Conservation (phyloP, 2,113 vertebrate genomes). For the Uria aalge region DNA sequence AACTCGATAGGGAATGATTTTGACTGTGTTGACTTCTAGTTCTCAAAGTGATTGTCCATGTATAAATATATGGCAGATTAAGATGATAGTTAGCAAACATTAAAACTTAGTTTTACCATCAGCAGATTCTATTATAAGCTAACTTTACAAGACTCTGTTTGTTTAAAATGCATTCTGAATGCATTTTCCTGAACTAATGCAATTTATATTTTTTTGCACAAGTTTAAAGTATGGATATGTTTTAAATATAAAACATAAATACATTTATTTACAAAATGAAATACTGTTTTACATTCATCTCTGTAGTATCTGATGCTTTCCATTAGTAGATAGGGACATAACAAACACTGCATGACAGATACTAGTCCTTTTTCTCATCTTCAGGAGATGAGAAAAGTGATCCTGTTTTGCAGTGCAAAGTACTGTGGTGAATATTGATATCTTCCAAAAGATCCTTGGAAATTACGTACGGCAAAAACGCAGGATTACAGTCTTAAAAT, state of each 20-base stretch:
- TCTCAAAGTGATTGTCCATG: not conserved
- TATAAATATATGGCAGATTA: not conserved
- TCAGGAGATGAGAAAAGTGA: not conserved
- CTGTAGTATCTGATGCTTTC: not conserved
- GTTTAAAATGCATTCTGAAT: not conserved
- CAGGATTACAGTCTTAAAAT: not conserved
- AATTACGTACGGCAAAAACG: not conserved
- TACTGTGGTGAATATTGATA: not conserved
- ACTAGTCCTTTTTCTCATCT: not conserved
- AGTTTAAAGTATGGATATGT: not conserved
- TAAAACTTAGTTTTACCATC: not conserved
- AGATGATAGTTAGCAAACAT: not conserved
- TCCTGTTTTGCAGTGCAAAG: not conserved
- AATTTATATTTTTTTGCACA: not conserved
- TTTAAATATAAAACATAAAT: not conserved
- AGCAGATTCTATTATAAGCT: not conserved
- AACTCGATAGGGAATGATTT: not conserved
- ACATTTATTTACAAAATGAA: not conserved
- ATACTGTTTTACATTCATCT: not conserved
- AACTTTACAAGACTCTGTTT: not conserved
- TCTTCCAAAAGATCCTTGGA: not conserved
- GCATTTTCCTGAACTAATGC: not conserved
- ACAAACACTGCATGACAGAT: not conserved
- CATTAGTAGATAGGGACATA: not conserved
- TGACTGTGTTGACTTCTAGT: not conserved